Base-by-base conservation (phyloP, 2,113 vertebrate genomes). In the Takifugu bimaculatus region DNA sequence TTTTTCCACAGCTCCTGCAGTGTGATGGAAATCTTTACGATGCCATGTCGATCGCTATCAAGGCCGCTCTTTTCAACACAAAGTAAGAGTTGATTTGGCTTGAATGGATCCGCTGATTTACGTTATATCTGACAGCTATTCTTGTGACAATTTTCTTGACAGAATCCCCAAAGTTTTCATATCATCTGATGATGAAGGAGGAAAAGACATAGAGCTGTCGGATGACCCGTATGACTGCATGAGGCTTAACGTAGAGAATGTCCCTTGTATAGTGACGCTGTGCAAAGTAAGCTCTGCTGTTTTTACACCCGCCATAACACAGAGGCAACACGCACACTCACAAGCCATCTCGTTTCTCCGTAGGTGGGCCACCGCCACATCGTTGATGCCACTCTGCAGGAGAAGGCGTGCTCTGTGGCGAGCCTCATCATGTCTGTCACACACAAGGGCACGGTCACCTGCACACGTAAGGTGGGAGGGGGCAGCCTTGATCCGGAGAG, bases 31-130 rank as follows among this genome's bases (percentile, higher is more conserved):
- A 98, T 81, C 81, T 98, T 70, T 96, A 94, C 44, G 97, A 99
- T 53, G 92, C 95, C 29, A 94, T 97, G 70, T 96, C 95, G 15
- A 54, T 98, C 1, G 95, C 95, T 25, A 93, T 98, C 59, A 99
- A 99, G 79, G 96, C 97, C n/a, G 96, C 96, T n/a, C 94, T 99
- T 42, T 98, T 96, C 77, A 97, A 93, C 77, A 97, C 96, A 52
- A 94, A 94, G 97, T 98, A 85, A 90, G 90, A 26, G 0, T 9
- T 10, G 26, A 20, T 20, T 20, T 20, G 20, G 20, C 20, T 20
- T 20, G 20, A 20, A 20, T 20, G 20, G 20, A 20, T 20, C 20
- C 20, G 20, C 20, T 20, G 20, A 20, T 20, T 20, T 20, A 20
- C 20, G 20, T 20, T 20, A 20, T 20, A 47, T 47, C 45, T 47